phyloP scores from a whole-genome alignment of 2,113 vertebrate species.

The Noturus placidus region DNA sequence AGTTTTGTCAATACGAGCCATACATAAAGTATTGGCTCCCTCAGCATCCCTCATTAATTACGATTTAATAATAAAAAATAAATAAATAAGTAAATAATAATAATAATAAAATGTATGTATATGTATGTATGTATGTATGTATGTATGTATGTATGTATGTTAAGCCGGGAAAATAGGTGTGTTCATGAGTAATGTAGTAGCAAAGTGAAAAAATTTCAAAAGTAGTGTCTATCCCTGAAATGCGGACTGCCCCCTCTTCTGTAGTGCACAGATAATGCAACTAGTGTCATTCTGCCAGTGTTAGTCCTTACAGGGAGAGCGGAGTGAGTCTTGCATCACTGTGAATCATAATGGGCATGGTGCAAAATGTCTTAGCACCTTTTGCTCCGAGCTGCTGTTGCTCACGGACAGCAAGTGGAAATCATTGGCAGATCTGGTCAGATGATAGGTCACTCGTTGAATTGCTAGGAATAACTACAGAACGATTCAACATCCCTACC shows the following conservation, averaged over 20 bases:
- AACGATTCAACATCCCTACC: neutral
- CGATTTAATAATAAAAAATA: no score
- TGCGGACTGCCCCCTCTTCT: slow-evolving; percentile 1
- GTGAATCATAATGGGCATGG: slow-evolving; percentile 48
- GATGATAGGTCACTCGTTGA: slow-evolving; percentile 20
- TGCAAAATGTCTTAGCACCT: slow-evolving; percentile 42
- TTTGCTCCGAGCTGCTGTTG: slow-evolving; percentile 32
- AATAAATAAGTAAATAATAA: no score
- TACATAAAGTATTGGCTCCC: neutral
- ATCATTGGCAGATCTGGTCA: slow-evolving; percentile 14
- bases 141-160: no score
- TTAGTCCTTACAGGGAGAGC: slow-evolving; percentile 19
- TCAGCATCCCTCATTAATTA: neutral
- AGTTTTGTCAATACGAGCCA: slow-evolving; percentile 1
- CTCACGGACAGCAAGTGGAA: slow-evolving; percentile 19
- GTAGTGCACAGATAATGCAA: slow-evolving; percentile 36
- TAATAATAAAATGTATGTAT: no score
- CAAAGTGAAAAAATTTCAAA: slow-evolving; percentile 5
- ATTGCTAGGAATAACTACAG: slow-evolving; percentile 18
- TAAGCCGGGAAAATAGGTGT: neutral
- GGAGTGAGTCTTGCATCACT: slow-evolving; percentile 25
- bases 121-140: no score
- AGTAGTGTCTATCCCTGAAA: neutral
- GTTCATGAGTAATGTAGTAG: neutral
- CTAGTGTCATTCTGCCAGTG: slow-evolving; percentile 42